Base-by-base conservation (phyloP, 2,888 invertebrate species). In the Azorinus chamasolen region DNA sequence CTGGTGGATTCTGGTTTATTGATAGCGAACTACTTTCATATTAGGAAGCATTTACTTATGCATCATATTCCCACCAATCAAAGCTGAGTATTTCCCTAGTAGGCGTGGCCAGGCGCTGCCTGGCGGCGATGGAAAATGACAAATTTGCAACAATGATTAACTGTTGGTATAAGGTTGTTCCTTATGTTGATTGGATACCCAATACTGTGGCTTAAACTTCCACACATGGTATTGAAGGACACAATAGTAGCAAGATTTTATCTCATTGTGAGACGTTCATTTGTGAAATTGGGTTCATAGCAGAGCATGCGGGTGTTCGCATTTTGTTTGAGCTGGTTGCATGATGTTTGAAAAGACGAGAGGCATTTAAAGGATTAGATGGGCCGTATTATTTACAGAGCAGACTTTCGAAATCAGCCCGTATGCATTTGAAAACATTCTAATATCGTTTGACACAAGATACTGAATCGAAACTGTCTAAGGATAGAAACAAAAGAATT, bases 271-370 rank as follows among this genome's bases (percentile, higher is more conserved):
- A 20, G 50, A 50, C 22, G 50, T 22, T 50, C 50, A 50, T 12
- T 50, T 50, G 50, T 50, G 50, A 50, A 63, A 63, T 63, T 53
- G 63, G 39, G 61, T 45, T 61, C 61, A 61, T 43, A 37, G 37
- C 20, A 55, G 65, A 59, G 16, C 61, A 73, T 73, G 65, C 65
- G 72, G 72, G 72, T 24, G 48, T 20, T 14, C 25, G 65, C 27
- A 27, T 45, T 39, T 24, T 57, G 20, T 50, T 50, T 50, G 50
- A 32, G 32, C 32, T 32, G 32, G 32, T 32, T 32, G 32, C 32
- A 32, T 32, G 32, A 32, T 4, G 32, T 32, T 32, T 32, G 32
- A 32, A 32, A 32, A 32, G 32, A 32, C 10, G 32, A 10, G 32
- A 32, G 4, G 32, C 32, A 32, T 32, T 32, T 32, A 32, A 10